Evolutionary conservation across 35 echinoderm and acorn worm species (phyloP).

Genomic region (Ptychodera flava): DNA sequence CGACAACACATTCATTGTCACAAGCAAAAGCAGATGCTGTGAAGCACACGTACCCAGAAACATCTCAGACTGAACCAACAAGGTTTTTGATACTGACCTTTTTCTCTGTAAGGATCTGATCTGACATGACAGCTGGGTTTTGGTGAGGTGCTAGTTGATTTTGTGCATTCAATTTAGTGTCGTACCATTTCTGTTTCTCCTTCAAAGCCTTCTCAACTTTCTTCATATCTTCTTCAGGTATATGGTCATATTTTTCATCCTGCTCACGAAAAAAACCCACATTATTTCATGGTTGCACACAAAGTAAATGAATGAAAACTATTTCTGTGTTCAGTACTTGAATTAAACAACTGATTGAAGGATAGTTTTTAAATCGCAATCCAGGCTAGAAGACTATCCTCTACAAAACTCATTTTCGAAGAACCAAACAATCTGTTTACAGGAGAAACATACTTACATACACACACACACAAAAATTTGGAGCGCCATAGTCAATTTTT

Average conservation of each 20-base stretch:
- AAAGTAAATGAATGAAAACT: background rate
- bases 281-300: background rate
- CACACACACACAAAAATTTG: background rate
- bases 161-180: constrained; percentile 67
- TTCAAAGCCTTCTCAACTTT: constrained; percentile 46
- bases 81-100: too few relatives aligned
- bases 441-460: background rate
- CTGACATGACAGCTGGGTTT: constrained; percentile 58
- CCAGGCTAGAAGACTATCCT: background rate
- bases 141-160: constrained; percentile 52
- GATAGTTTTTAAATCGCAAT: background rate
- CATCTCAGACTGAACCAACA: too few relatives aligned
- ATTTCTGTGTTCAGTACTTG: background rate
- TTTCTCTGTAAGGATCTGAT: constrained; percentile 57
- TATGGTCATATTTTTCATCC: constrained; percentile 89
- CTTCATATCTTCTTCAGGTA: constrained; percentile 69
- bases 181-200: constrained; percentile 68
- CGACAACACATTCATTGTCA: too few relatives aligned
- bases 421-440: too few relatives aligned
- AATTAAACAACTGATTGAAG: background rate
- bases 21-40: too few relatives aligned
- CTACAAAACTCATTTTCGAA: too few relatives aligned
- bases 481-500: too few relatives aligned
- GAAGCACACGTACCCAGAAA: too few relatives aligned
- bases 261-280: background rate